Base-by-base conservation (phyloP, 2,113 vertebrate genomes). In the Barnardius zonarius region DNA sequence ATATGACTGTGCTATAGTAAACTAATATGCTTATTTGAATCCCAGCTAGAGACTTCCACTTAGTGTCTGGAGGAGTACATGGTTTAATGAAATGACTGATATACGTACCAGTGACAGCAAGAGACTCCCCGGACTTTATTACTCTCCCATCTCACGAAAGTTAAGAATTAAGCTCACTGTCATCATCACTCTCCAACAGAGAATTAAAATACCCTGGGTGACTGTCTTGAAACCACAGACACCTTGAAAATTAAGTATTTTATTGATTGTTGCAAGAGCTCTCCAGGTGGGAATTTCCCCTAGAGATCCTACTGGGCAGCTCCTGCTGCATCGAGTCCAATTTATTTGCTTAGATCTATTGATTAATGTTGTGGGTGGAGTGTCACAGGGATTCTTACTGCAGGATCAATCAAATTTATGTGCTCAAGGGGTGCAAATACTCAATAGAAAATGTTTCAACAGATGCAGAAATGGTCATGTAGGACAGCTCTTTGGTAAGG, bases 11-110 rank as follows among this genome's bases (percentile, higher is more conserved):
- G 7, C 24, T 75, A 35, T 44, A 37, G 27, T 82, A 90, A 95
- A 82, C 17, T 46, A 64, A 88, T 81, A 55, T 77, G 11, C 39
- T 93, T 88, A 96, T 92, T 68, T 92, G 79, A 92, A 57, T 89
- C 31, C 10, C 77, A 86, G 57, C 23, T 84, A 77, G 90, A 91
- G 24, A 74, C 20, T 85, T 86, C 54, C 15, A 67, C 17, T 90
- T 78, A 69, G 11, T 3, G 25, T 67, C 79, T 86, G 63, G 51
- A 89, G 69, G 57, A 92, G 48, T 86, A 63, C 28, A 54, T 7
- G 44, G 2, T 15, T 75, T 78, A 70, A 51, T 86, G 66, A 89
- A 91, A 84, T 72, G 28, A 41, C 55, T 83, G 68, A 76, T 75
- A 61, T 68, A 44, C 15, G 15, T 62, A 43, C 30, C 19, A 88